Evolutionary conservation across 2,888 invertebrate genomes (phyloP), one percentile per base, ranked within the genome.

Genomic region (Tortricodes alternella): DNA sequence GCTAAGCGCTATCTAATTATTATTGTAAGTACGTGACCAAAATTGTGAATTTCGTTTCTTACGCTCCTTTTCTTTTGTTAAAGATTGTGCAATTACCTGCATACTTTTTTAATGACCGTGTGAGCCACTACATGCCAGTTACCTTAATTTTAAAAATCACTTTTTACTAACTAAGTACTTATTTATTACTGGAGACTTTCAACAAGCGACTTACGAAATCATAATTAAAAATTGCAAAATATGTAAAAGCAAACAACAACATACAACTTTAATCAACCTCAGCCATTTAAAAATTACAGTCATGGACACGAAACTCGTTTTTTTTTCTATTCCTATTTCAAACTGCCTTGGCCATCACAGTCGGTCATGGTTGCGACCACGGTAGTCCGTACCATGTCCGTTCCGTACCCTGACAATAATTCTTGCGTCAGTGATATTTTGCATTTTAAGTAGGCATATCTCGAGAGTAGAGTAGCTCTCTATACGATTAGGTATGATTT

Each of bases 261-360:
- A n/a, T n/a, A n/a, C n/a, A n/a, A n/a, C n/a, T n/a, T n/a, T n/a
- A n/a, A n/a, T n/a, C n/a, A n/a, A n/a, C n/a, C n/a, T n/a, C n/a
- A n/a, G n/a, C n/a, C n/a, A n/a, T n/a, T n/a, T n/a, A n/a, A n/a
- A n/a, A n/a, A n/a, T n/a, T n/a, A n/a, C 27, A 41, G 55, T 55
- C 35, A 35, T 43, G 48, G 34, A 48, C 48, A 55, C 23, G 29
- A 27, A 43, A 55, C 55, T 55, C 32, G 35, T 48, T 55, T 53
- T 43, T 35, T 44, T 53, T 48, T 55, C 41, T 41, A 39, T 48
- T 43, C 55, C 48, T 43, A 48, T 48, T 55, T 48, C 19, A 41
- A 48, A 55, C 24, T 13, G 48, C 53, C 53, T 48, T 48, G 48
- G 48, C 44, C 29, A 18, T 44, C 18, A n/a, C 37, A n/a, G 34